Evolutionary conservation across 2,113 vertebrate species (phyloP), one percentile per base, ranked within the genome.

Genomic region (Eublepharis macularius): DNA sequence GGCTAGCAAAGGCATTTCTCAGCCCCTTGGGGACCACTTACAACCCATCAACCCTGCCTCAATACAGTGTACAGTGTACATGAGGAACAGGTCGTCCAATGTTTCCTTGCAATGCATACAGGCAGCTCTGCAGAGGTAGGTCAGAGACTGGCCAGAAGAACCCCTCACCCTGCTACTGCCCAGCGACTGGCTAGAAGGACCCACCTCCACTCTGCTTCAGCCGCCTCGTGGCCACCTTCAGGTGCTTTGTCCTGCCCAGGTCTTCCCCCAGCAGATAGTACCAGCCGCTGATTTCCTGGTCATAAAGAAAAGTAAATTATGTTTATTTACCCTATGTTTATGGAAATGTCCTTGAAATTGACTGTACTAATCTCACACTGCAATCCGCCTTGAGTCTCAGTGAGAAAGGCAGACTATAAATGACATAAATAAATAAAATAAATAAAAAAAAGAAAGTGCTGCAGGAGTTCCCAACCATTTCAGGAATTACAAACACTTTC

Each of bases 251-350:
- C 91, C 92, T 95, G 82, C 98, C 98, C 88, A 98, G 94, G 68
- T 97, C 95, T 92, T 97, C 96, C 12, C 95, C 96, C 0, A 99
- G 97, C 34, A 99, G 96, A 83, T 98, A 98, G 91, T 98, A 99
- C 98, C 98, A 99, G 91, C 98, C 98, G 2, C 92, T 96, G 93
- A 97, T 92, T 81, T 97, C 97, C 97, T 98, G 81, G 84, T 1
- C 14, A 34, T 21, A 51, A 86, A 65, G 17, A 91, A 74, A 88
- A 16, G 13, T 4, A 34, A n/a, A n/a, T n/a, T n/a, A n/a, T n/a
- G n/a, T n/a, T n/a, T n/a, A n/a, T n/a, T n/a, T n/a, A n/a, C n/a
- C n/a, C n/a, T n/a, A n/a, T n/a, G n/a, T n/a, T n/a, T n/a, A n/a
- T n/a, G n/a, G n/a, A n/a, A n/a, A n/a, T n/a, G n/a, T n/a, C n/a